phyloP scores from a whole-genome alignment of 2,797 vertebrate species.

The Neosalanx taihuensis region DNA sequence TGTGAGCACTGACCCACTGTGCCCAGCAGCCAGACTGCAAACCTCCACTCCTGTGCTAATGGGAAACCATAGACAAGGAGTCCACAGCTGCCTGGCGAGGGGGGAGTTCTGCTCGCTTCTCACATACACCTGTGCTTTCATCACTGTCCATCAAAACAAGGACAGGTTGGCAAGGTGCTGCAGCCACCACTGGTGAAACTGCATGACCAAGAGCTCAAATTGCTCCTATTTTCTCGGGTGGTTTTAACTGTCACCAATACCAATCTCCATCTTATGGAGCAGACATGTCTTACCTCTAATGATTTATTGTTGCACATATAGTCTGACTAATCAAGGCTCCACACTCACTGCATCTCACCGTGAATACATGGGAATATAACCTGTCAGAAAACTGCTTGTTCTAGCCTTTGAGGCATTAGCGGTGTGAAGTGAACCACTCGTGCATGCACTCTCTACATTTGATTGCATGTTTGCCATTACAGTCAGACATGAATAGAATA shows the following conservation, averaged over 20 bases:
- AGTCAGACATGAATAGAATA: constrained; percentile 65
- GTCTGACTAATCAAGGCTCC: constrained; percentile 56
- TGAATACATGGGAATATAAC: constrained; percentile 60
- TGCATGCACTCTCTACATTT: constrained; percentile 65
- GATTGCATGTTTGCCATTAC: constrained; percentile 72
- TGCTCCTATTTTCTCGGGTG: constrained; percentile 3
- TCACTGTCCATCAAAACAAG: constrained; percentile 66
- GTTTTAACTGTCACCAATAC: constrained; percentile 37
- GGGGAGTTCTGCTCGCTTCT: constrained; percentile 36
- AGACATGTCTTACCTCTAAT: constrained; percentile 27
- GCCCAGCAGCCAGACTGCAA: constrained; percentile 68
- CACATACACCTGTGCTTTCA: constrained; percentile 70
- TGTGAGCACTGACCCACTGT: constrained; percentile 74
- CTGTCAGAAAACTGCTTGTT: constrained; percentile 58
- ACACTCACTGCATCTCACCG: constrained; percentile 41
- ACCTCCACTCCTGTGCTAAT: constrained; percentile 65
- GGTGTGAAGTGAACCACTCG: constrained; percentile 68
- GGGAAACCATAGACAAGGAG: constrained; percentile 64
- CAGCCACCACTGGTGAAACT: constrained; percentile 33
- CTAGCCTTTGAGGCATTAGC: constrained; percentile 61
- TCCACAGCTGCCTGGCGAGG: constrained; percentile 43
- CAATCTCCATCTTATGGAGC: constrained; percentile 24
- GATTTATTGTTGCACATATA: constrained; percentile 50
- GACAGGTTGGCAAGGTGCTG: constrained; percentile 41
- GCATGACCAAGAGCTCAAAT: constrained; percentile 50